Evolutionary conservation across 2,888 invertebrate genomes (phyloP).

Genomic region (Erynnis tages): DNA sequence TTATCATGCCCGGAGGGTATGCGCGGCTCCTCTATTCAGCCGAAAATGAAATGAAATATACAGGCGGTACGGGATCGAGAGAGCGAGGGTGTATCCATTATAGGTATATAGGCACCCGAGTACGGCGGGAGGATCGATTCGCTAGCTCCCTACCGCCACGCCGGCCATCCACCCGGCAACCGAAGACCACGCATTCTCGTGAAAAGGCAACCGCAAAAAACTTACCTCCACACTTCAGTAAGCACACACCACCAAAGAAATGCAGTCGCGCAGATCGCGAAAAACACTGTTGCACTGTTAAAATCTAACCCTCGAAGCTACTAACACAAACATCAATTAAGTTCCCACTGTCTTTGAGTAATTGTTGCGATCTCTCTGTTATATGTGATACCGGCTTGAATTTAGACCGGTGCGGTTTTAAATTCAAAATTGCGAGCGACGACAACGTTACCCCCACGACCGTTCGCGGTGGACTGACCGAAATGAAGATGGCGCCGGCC

Average conservation of each 20-base stretch:
- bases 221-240: constrained; percentile 73
- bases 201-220: constrained; percentile 55
- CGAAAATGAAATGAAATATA: constrained; percentile 20
- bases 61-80: constrained; percentile 43
- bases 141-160: constrained; percentile 54
- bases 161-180: constrained; percentile 49
- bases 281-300: constrained; percentile 65
- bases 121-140: constrained; percentile 67
- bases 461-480: constrained; percentile 73
- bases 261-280: constrained; percentile 71
- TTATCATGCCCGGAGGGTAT: not conserved
- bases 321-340: constrained; percentile 65
- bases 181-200: constrained; percentile 36
- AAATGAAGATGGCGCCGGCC: constrained; percentile 65
- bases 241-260: constrained; percentile 66
- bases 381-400: constrained; percentile 47
- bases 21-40: constrained; percentile 2
- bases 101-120: constrained; percentile 41
- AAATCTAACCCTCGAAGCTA: constrained; percentile 47
- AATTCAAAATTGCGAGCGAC: constrained; percentile 39
- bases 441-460: constrained; percentile 55
- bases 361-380: constrained; percentile 37
- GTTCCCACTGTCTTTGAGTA: constrained; percentile 56
- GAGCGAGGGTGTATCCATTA: constrained; percentile 58
- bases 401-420: constrained; percentile 50